Conservation (phyloP, 2,113 vertebrate genomes). For the Baryphthengus martii region DNA sequence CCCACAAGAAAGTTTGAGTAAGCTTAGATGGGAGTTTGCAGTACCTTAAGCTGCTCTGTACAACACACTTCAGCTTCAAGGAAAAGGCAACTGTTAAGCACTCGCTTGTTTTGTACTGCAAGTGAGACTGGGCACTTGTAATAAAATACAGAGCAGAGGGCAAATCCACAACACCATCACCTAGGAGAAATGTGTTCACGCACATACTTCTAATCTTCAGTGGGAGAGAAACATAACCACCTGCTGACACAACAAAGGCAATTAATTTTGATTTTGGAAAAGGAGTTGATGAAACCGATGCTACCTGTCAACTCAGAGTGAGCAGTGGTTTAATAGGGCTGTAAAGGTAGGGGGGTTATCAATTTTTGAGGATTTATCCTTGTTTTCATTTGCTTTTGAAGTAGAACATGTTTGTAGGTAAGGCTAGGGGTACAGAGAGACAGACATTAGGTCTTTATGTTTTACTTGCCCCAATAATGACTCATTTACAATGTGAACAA, state of each 20-base stretch:
- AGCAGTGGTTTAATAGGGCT: not conserved
- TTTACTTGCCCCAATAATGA: fast-evolving
- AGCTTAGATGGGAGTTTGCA: not conserved
- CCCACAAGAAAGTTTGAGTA: not conserved
- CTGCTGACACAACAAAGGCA: not conserved
- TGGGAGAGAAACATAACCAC: not conserved
- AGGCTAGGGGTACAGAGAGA: not conserved
- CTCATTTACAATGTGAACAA: not conserved
- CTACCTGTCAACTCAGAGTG: not conserved
- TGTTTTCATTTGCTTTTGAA: not conserved
- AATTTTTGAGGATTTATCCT: not conserved
- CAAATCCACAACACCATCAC: not conserved
- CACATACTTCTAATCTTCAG: not conserved
- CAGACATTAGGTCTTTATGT: not conserved
- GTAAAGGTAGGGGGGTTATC: not conserved
- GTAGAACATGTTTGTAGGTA: not conserved
- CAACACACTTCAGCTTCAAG: fast-evolving
- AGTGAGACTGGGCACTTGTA: not conserved
- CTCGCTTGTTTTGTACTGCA: fast-evolving
- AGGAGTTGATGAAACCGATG: not conserved
- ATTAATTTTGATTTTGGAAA: not conserved
- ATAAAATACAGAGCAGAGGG: fast-evolving
- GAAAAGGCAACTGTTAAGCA: not conserved
- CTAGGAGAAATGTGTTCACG: not conserved
- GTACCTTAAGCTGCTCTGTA: not conserved